Conservation (phyloP, 1,140 invertebrate genomes). For the Choristoneura fumiferana region DNA sequence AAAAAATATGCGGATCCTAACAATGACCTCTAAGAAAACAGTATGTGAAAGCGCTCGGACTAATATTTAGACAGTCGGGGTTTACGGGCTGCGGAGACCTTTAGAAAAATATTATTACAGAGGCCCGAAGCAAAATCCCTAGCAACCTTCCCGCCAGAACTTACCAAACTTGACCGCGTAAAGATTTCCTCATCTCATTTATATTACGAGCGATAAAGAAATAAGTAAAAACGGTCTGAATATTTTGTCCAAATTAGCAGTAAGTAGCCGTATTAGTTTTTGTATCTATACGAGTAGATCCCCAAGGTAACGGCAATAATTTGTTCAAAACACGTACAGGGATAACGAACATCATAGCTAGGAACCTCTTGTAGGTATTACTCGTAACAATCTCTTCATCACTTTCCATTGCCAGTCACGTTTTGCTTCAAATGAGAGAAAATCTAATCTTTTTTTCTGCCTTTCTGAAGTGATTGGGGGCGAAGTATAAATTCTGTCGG, state of each 20-base stretch:
- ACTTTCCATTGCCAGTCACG: slow-evolving; percentile 48
- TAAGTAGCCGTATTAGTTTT: background rate
- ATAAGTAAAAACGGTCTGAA: slow-evolving; percentile 3
- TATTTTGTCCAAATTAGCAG: slow-evolving; percentile 3
- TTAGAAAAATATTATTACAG: slow-evolving; percentile 16
- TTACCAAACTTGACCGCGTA: slow-evolving; percentile 6
- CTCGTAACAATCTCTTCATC: slow-evolving; percentile 46
- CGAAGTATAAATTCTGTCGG: slow-evolving; percentile 43
- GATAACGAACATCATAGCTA: slow-evolving; percentile 47
- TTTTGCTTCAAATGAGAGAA: slow-evolving; percentile 50
- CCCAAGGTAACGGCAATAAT: slow-evolving; percentile 26
- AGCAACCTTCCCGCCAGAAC: slow-evolving; percentile 5
- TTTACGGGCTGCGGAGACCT: slow-evolving; percentile 5
- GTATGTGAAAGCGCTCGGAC: slow-evolving; percentile 12
- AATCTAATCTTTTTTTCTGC: slow-evolving; percentile 55
- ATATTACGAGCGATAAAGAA: background rate
- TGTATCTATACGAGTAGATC: slow-evolving; percentile 14
- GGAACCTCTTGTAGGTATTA: slow-evolving; percentile 33
- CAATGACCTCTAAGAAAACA: slow-evolving; percentile 16
- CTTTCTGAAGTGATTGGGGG: slow-evolving; percentile 46
- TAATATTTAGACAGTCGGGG: slow-evolving; percentile 16
- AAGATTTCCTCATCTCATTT: slow-evolving; percentile 12
- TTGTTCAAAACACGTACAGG: slow-evolving; percentile 43
- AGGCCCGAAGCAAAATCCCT: slow-evolving; percentile 3
- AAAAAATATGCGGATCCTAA: slow-evolving; percentile 12